Conservation (phyloP, 2,888 invertebrate species). For the Augochlorella aurata region DNA sequence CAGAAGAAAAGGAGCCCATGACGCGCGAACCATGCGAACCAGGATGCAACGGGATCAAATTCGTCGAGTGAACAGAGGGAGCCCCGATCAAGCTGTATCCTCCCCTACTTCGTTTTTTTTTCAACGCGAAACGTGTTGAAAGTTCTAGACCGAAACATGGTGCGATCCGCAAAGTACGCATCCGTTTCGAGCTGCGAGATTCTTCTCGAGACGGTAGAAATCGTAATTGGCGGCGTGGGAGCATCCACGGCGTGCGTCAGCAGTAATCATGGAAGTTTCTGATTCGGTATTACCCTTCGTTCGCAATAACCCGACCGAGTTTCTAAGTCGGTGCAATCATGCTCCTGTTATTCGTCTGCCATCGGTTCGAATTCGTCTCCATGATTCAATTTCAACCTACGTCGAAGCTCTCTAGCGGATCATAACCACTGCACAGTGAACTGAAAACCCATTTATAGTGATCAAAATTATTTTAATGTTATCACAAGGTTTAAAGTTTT, state of each 20-base stretch:
- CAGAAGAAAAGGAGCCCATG: slow-evolving; percentile 19
- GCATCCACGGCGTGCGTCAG: neutral
- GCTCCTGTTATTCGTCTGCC: neutral
- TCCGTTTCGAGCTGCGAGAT: neutral
- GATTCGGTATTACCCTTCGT: slow-evolving; percentile 18
- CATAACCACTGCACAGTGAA: neutral
- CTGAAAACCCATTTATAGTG: too few species aligned
- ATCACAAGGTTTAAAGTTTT: too few species aligned
- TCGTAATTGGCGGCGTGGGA: neutral
- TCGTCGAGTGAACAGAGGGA: neutral
- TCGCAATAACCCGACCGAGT: slow-evolving; percentile 15
- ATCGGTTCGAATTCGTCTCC: neutral
- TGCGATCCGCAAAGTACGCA: neutral
- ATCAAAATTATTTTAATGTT: too few species aligned
- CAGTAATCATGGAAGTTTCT: slow-evolving; percentile 10
- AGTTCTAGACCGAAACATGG: neutral
- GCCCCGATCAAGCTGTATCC: neutral
- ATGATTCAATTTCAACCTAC: slow-evolving; percentile 1
- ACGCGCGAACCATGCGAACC: slow-evolving; percentile 58
- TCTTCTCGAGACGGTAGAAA: neutral
- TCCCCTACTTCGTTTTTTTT: neutral
- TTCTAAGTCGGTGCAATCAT: slow-evolving; percentile 24
- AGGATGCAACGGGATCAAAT: slow-evolving; percentile 47
- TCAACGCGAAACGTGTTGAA: neutral
- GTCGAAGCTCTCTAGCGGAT: neutral